Conservation (phyloP, 2,888 invertebrate genomes). For the Clistopyga incitator region DNA sequence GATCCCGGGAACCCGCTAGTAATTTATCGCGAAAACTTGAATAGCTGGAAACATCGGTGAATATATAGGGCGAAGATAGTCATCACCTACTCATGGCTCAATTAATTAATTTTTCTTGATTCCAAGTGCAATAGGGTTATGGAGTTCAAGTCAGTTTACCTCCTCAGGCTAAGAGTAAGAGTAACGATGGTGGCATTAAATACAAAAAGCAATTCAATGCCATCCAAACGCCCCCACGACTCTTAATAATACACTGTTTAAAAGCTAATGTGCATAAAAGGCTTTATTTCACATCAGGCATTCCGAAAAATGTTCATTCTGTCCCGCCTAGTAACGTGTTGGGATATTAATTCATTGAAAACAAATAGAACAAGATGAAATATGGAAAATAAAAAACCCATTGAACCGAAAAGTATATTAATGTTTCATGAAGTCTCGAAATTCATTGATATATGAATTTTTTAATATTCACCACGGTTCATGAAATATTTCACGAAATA, state of each 20-base stretch:
- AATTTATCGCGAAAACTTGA: constrained; percentile 15
- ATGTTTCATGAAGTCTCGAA: neutral
- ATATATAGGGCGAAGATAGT: constrained; percentile 6
- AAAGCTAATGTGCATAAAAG: neutral
- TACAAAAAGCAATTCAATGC: too few species aligned
- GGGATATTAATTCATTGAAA: neutral
- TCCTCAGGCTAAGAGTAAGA: too few species aligned
- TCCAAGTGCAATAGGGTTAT: neutral
- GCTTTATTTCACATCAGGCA: neutral
- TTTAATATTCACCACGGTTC: neutral
- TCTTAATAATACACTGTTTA: neutral
- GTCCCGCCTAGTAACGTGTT: too few species aligned
- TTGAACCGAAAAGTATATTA: too few species aligned
- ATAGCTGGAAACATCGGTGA: constrained; percentile 21
- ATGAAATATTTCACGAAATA: neutral
- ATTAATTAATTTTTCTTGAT: neutral
- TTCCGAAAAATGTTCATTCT: neutral
- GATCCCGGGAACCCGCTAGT: neutral
- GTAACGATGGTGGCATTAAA: too few species aligned
- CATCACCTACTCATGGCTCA: neutral
- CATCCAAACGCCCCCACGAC: too few species aligned
- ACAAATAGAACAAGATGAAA: neutral
- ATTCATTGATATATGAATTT: neutral
- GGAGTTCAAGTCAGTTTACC: neutral
- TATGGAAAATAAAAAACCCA: too few species aligned